A percentile compares a stretch with the other conserved stretches of the same genome.
These are phyloP conservation scores for Myotis vivesi DNA, from an alignment of 2,797 vertebrate genomes.

Conservation along the genomic window DNA sequence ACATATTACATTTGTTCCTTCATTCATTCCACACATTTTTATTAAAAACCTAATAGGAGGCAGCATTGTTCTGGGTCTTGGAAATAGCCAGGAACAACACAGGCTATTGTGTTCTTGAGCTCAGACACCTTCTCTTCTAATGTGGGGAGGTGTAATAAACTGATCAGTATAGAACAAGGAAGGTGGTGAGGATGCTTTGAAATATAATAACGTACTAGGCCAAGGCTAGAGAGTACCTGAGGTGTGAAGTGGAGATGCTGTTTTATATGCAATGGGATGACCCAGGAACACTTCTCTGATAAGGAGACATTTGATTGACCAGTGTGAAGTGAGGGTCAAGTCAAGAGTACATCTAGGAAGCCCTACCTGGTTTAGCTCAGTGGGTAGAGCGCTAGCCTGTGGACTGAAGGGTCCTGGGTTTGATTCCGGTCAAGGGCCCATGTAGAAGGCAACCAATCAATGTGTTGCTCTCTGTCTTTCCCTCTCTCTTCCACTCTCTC, in stretches of 20 bases:
- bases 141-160: not conserved
- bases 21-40: not conserved
- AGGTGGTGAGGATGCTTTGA: not conserved
- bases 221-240: not conserved
- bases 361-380: too few species aligned
- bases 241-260: not conserved
- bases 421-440: too few species aligned
- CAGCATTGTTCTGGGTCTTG: not conserved
- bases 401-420: too few species aligned
- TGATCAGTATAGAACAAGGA: not conserved
- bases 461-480: too few species aligned
- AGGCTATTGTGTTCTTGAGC: not conserved
- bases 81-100: not conserved
- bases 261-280: not conserved
- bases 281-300: not conserved
- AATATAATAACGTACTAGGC: not conserved
- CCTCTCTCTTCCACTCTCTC: too few species aligned
- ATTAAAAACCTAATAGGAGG: not conserved
- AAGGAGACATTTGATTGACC: not conserved
- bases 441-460: too few species aligned
- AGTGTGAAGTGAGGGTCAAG: not conserved
- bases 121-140: not conserved
- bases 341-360: not conserved
- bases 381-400: too few species aligned
- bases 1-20: not conserved